A percentile compares a stretch with the other conserved stretches of the same genome.
Evolutionary conservation across 2,797 vertebrate genomes (phyloP).

Genomic region (Momotus momota): DNA sequence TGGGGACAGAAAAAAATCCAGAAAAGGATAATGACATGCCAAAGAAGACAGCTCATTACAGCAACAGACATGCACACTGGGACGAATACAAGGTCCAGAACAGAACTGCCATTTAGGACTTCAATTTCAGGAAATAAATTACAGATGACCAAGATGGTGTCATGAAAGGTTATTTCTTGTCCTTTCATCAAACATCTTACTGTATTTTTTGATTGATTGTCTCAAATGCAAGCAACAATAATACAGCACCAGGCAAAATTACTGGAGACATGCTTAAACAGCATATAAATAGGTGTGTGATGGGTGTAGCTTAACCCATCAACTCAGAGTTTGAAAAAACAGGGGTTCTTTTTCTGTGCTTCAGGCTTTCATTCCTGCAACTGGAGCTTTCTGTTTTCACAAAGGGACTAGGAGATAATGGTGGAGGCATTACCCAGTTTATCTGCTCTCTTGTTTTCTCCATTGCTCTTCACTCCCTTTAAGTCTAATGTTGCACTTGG

Average conservation of each 20-base stretch:
- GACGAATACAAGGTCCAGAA: slow-evolving; percentile 41
- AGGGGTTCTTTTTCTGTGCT: background rate
- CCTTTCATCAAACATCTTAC: slow-evolving; percentile 41
- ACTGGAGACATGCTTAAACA: slow-evolving; percentile 2
- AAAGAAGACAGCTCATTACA: slow-evolving; percentile 21
- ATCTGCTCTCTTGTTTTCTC: background rate
- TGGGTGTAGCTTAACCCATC: background rate
- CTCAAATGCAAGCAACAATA: slow-evolving; percentile 17
- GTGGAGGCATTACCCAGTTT: background rate
- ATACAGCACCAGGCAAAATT: slow-evolving; percentile 1
- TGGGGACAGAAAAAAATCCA: background rate
- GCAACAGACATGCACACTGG: background rate
- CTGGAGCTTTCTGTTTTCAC: background rate
- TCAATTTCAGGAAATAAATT: slow-evolving; percentile 67
- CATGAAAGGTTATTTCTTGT: slow-evolving; percentile 48
- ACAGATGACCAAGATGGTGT: slow-evolving; percentile 29
- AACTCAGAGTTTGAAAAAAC: background rate
- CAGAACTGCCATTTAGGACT: slow-evolving; percentile 45
- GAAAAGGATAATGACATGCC: slow-evolving; percentile 32
- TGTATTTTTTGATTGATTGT: slow-evolving; percentile 50
- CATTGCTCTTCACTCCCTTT: background rate
- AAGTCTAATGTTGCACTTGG: background rate
- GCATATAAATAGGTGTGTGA: background rate
- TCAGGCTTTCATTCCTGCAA: background rate
- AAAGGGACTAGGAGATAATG: background rate